Percentiles rank a stretch among this genome's conserved stretches.
phyloP scores from a whole-genome alignment of 1,140 invertebrate genomes.

The Danaus plexippus region DNA sequence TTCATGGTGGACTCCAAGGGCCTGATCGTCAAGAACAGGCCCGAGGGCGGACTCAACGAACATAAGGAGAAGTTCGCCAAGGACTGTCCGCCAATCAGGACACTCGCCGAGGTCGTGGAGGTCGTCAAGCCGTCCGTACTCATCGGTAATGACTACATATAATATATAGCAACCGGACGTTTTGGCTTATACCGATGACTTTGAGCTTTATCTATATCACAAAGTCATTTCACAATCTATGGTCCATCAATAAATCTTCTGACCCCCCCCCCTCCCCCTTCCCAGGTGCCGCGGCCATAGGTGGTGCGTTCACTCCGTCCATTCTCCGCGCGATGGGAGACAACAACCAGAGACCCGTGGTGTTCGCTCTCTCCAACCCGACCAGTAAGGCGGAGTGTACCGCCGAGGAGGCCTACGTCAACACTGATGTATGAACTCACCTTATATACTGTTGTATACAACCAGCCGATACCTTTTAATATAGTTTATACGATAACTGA shows the following conservation, averaged over 20 bases:
- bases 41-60: conserved; percentile 80
- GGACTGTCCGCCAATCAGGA: conserved; percentile 77
- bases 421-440: conserved; percentile 79
- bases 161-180: background rate
- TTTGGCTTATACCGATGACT: background rate
- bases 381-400: conserved; percentile 97
- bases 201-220: background rate
- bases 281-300: conserved; percentile 83
- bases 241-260: too few species aligned
- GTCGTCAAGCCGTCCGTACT: conserved; percentile 86
- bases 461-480: too few species aligned
- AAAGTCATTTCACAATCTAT: too few species aligned
- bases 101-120: conserved; percentile 84
- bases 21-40: conserved; percentile 83
- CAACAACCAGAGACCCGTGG: conserved; percentile 84
- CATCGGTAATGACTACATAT: conserved; percentile 76
- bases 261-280: background rate
- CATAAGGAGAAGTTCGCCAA: conserved; percentile 87
- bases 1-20: conserved; percentile 81
- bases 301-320: conserved; percentile 87
- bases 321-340: conserved; percentile 88
- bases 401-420: conserved; percentile 91
- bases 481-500: too few species aligned
- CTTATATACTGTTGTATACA: background rate
- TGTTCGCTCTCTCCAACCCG: conserved; percentile 97